Evolutionary conservation across 2,888 invertebrate species (phyloP).

Genomic region (Thecophora atra): DNA sequence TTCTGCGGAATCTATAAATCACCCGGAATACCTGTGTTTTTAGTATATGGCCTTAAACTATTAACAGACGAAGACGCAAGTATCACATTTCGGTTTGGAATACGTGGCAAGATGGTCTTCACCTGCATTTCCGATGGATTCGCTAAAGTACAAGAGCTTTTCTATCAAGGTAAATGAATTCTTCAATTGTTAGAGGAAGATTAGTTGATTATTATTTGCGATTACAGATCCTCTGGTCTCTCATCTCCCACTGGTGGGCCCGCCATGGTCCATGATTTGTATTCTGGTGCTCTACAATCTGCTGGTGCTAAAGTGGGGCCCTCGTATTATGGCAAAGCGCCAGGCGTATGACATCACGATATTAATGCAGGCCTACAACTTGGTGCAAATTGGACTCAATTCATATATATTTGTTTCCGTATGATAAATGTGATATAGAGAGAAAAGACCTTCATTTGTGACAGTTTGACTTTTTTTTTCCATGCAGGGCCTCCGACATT

Average conservation of each 20-base stretch:
- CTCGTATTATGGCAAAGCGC: conserved; percentile 73
- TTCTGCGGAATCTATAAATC: no score
- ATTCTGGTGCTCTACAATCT: conserved; percentile 73
- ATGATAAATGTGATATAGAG: conserved; percentile 24
- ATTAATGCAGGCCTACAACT: conserved; percentile 75
- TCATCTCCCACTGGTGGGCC: conserved; percentile 73
- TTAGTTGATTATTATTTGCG: not conserved
- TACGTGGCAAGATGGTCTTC: not conserved
- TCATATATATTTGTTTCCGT: conserved; percentile 40
- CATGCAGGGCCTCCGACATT: conserved; percentile 36
- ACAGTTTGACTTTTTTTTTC: not conserved
- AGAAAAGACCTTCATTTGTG: not conserved
- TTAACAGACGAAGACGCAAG: no score
- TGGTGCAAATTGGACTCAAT: conserved; percentile 67
- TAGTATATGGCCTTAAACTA: no score
- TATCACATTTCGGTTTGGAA: not conserved
- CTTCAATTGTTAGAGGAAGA: not conserved
- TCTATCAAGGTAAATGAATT: conserved; percentile 5
- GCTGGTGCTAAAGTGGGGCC: conserved; percentile 76
- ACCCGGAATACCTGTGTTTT: no score
- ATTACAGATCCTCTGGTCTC: conserved; percentile 66
- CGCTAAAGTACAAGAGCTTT: not conserved
- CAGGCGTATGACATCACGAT: conserved; percentile 72
- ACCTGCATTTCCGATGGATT: not conserved
- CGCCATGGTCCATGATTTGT: conserved; percentile 71